Conservation (phyloP, 2,797 vertebrate genomes). For the Hybognathus amarus region DNA sequence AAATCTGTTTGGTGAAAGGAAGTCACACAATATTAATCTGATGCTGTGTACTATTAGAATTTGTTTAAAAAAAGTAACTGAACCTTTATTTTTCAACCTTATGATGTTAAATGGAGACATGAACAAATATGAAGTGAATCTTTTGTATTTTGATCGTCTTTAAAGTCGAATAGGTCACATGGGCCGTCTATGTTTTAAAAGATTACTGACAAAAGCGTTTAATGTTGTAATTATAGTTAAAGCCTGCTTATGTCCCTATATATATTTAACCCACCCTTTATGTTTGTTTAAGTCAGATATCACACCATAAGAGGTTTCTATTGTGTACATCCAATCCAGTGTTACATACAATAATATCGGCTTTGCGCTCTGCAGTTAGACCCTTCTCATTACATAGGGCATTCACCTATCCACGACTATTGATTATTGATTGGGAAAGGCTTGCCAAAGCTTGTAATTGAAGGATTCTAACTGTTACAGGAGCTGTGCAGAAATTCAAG, state of each 20-base stretch:
- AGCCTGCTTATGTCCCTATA: neutral
- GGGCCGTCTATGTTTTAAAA: constrained; percentile 33
- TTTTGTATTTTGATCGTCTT: neutral
- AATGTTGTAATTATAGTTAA: neutral
- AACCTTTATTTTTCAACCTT: neutral
- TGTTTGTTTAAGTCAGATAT: neutral
- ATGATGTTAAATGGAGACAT: neutral
- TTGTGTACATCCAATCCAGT: neutral
- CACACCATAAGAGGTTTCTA: neutral
- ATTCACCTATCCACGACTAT: neutral
- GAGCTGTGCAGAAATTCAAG: neutral
- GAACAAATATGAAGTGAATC: neutral
- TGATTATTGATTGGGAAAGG: neutral
- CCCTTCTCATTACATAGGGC: no score
- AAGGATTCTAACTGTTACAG: neutral
- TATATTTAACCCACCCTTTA: neutral
- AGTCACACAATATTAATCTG: neutral
- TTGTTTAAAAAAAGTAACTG: neutral
- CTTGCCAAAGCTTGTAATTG: neutral
- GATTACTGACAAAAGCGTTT: neutral
- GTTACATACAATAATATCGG: no score
- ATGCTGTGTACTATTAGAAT: neutral
- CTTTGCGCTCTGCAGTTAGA: no score
- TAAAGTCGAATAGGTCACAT: neutral
- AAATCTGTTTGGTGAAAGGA: neutral